These are phyloP conservation scores for Poecilus cupreus DNA, from an alignment of 2,888 invertebrate genomes.

Conservation along the genomic window DNA sequence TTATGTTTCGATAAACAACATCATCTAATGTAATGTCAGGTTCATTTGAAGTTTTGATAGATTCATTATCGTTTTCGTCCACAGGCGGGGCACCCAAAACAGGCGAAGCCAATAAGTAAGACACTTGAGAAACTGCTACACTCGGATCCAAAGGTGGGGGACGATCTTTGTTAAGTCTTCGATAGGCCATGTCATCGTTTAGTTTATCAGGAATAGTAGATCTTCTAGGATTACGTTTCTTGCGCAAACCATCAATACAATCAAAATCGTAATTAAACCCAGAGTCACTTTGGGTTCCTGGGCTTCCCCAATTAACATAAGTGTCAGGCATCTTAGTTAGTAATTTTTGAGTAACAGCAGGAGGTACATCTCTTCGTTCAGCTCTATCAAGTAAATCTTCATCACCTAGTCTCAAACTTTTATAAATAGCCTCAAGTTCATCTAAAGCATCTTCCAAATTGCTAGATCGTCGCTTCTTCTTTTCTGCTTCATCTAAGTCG, in stretches of 20 bases:
- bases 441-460: conserved; percentile 92
- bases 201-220: conserved; percentile 79
- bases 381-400: conserved; percentile 88
- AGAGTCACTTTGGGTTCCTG: conserved; percentile 70
- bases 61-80: conserved; percentile 73
- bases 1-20: conserved; percentile 87
- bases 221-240: conserved; percentile 67
- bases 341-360: conserved; percentile 66
- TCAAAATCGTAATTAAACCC: conserved; percentile 70
- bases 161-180: conserved; percentile 80
- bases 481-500: conserved; percentile 74
- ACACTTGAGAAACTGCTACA: conserved; percentile 74
- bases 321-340: conserved; percentile 64
- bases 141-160: conserved; percentile 73
- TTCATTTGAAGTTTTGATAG: conserved; percentile 72
- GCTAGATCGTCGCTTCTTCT: conserved; percentile 80
- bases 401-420: conserved; percentile 89
- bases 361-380: conserved; percentile 80
- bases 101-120: conserved; percentile 83
- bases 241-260: conserved; percentile 67
- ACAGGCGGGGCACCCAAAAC: conserved; percentile 76
- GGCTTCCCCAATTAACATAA: conserved; percentile 65
- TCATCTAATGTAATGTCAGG: conserved; percentile 90
- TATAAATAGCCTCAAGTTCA: conserved; percentile 93
- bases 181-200: conserved; percentile 87